Base-by-base conservation (phyloP, 2,888 invertebrate genomes). In the Peribatodes rhomboidaria region DNA sequence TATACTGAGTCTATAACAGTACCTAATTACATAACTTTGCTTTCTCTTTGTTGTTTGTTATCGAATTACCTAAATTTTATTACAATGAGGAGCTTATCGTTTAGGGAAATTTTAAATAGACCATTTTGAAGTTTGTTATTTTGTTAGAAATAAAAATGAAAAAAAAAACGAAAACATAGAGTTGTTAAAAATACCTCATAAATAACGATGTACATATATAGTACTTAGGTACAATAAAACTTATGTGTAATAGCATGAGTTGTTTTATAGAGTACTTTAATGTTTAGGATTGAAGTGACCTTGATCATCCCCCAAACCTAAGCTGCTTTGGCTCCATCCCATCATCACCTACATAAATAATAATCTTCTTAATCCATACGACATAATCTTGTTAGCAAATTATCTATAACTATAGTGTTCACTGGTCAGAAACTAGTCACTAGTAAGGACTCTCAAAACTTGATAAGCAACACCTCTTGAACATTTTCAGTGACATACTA, bases 281-380 rank as follows among this genome's bases (percentile, higher is more conserved):
- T 84, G 74, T 87, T 87, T 91, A 91, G 90, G 86, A 89, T 87
- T 86, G 88, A 92, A 92, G 92, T 92, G 92, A 88, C 92, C 92
- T 92, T 92, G 89, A 86, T 89, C 89, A 90, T 89, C 83, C 85
- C 85, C 85, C 85, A 63, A 83, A 87, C 86, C 87, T 87, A 88
- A 86, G 86, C 89, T 82, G 92, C 92, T 91, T 90, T 84, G 83
- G 87, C 88, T 85, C 80, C 85, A 85, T 85, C 77, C 77, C 84
- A 81, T 84, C 73, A 75, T 77, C 83, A 83, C 81, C 78, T 73
- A 79, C 76, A 14, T 52, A 20, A 20, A 42, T 31, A 13, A 37
- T 76, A 79, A 79, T 79, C 78, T 81, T 79, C 77, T 73, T 80
- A 77, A 75, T 71, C 67, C 55, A 71, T 76, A 75, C 74, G 68